Evolutionary conservation across 1,140 invertebrate species (phyloP).

Genomic region (Pteromalus puparum): DNA sequence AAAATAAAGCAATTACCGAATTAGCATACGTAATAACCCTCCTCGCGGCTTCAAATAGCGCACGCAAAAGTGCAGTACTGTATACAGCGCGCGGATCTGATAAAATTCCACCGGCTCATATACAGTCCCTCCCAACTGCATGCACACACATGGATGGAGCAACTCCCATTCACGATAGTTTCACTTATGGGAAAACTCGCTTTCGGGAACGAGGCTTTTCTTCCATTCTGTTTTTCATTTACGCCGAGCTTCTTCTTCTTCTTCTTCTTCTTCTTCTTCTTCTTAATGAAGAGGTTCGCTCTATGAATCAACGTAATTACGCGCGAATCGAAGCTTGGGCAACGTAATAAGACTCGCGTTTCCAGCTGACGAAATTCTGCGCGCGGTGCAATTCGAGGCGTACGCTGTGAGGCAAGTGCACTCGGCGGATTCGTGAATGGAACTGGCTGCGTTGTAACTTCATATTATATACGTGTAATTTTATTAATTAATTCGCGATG

Average conservation of each 20-base stretch:
- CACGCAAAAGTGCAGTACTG: background rate
- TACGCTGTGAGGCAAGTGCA: background rate
- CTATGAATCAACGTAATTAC: constrained; percentile 17
- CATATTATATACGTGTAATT: constrained; percentile 18
- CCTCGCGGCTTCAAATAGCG: background rate
- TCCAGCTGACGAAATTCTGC: constrained; percentile 22
- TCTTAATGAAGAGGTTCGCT: constrained; percentile 1
- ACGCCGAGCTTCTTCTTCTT: background rate
- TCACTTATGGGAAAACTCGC: constrained; percentile 8
- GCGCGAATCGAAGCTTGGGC: constrained; percentile 10
- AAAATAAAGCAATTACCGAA: constrained; percentile 72
- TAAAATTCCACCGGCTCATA: background rate
- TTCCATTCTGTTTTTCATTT: background rate
- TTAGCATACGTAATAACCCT: constrained; percentile 67
- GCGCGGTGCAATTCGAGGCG: background rate
- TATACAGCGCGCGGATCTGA: background rate
- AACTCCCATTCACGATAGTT: background rate
- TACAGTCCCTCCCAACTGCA: background rate
- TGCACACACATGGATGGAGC: background rate
- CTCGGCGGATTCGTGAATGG: background rate
- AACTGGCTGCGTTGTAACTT: background rate
- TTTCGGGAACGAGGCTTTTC: background rate
- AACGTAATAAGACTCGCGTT: background rate
- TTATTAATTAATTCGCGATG: constrained; percentile 34
- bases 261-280: background rate